Percentiles rank a stretch among this genome's conserved stretches.
These are phyloP conservation scores for Sarcophaga rosellei DNA, from an alignment of 2,888 invertebrate genomes.

Conservation along the genomic window DNA sequence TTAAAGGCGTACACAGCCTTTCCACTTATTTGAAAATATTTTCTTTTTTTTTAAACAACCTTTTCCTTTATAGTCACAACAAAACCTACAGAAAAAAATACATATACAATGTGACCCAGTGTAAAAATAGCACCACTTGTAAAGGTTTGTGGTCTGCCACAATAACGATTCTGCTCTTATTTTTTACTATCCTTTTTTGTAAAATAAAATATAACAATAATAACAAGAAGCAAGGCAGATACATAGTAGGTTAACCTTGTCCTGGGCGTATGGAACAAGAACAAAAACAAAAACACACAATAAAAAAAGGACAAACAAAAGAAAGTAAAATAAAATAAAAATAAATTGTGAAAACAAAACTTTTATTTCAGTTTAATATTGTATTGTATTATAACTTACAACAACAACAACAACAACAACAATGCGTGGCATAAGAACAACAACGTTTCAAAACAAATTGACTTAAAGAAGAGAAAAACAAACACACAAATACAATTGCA, in stretches of 20 bases:
- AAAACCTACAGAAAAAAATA: not conserved
- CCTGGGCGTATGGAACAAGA: not conserved
- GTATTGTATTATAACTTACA: not conserved
- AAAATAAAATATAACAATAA: conserved; percentile 6
- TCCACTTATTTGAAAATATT: no score
- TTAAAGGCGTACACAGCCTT: no score
- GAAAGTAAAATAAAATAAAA: not conserved
- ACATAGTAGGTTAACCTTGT: not conserved
- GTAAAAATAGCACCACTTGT: not conserved
- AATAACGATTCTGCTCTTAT: not conserved
- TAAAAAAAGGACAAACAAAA: not conserved
- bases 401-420: not conserved
- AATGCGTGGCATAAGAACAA: not conserved
- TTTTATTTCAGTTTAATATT: not conserved
- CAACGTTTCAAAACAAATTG: not conserved
- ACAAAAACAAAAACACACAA: not conserved
- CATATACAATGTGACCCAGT: not conserved
- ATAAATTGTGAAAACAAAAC: not conserved
- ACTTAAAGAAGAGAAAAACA: not conserved
- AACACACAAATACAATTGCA: not conserved
- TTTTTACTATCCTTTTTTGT: not conserved
- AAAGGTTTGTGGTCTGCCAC: conserved; percentile 9
- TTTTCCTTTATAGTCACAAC: no score
- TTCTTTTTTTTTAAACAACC: no score
- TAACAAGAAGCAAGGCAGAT: not conserved